Conservation (phyloP, 2,797 vertebrate species). For the Catamblyrhynchus diadema region DNA sequence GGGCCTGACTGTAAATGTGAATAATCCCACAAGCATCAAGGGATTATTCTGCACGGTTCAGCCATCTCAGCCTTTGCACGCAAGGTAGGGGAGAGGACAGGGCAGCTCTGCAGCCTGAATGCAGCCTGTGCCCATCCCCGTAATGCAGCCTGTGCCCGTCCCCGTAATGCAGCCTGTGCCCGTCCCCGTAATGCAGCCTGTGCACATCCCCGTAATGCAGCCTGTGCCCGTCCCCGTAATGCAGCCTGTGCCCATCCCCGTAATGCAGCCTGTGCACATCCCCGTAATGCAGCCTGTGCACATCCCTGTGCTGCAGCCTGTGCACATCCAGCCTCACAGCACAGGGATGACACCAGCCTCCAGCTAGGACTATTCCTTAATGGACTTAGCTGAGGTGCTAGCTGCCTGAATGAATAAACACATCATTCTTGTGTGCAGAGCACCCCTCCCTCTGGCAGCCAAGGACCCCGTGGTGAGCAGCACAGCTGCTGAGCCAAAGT, state of each 20-base stretch:
- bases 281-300: neutral
- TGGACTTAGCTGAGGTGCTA: neutral
- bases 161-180: fast-evolving
- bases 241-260: neutral
- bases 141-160: fast-evolving
- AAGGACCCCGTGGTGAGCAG: neutral
- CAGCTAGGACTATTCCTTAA: neutral
- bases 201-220: fast-evolving
- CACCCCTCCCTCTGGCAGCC: neutral
- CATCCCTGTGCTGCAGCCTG: fast-evolving
- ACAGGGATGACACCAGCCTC: neutral
- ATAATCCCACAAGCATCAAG: slow-evolving; percentile 20
- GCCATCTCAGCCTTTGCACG: slow-evolving; percentile 1
- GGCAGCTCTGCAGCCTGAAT: neutral
- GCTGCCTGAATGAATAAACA: neutral
- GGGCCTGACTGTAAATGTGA: neutral
- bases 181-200: fast-evolving
- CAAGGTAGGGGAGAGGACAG: neutral
- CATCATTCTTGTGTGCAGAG: neutral
- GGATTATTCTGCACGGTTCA: slow-evolving; percentile 27
- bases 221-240: fast-evolving
- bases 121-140: fast-evolving
- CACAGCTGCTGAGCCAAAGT: neutral
- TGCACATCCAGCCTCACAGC: fast-evolving
- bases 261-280: fast-evolving